These are phyloP conservation scores for Leptinotarsa defecta DNA, from an alignment of 1,140 invertebrate genomes.

Conservation along the genomic window DNA sequence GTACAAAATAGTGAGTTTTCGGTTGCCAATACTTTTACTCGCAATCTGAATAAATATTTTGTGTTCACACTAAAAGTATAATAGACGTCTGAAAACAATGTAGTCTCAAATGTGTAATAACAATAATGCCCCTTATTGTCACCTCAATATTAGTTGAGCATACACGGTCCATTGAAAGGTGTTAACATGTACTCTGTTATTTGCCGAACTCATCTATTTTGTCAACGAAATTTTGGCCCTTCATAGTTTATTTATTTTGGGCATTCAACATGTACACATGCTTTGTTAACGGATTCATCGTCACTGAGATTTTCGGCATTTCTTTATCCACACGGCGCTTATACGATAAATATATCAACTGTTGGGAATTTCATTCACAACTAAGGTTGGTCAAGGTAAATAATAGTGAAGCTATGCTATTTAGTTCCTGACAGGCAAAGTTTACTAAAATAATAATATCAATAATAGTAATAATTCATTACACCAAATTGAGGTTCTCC, in stretches of 20 bases:
- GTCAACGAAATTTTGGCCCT: conserved; percentile 8
- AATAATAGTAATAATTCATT: too few species aligned
- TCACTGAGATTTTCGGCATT: conserved; percentile 3
- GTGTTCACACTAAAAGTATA: conserved; percentile 10
- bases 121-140: conserved; percentile 14
- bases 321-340: conserved; percentile 6
- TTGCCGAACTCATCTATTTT: conserved; percentile 2
- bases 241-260: conserved; percentile 11
- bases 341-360: too few species aligned
- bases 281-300: conserved; percentile 16
- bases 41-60: conserved; percentile 3
- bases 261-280: conserved; percentile 12
- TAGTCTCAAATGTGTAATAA: neutral
- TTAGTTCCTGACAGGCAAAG: too few species aligned
- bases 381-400: too few species aligned
- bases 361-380: too few species aligned
- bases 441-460: too few species aligned
- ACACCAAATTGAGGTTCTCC: too few species aligned
- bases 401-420: too few species aligned
- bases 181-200: neutral
- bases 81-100: neutral
- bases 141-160: conserved; percentile 8
- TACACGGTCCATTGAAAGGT: neutral
- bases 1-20: too few species aligned
- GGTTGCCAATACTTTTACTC: too few species aligned